These are phyloP conservation scores for Dryomyza anilis DNA, from an alignment of 2,888 invertebrate species.

Conservation along the genomic window DNA sequence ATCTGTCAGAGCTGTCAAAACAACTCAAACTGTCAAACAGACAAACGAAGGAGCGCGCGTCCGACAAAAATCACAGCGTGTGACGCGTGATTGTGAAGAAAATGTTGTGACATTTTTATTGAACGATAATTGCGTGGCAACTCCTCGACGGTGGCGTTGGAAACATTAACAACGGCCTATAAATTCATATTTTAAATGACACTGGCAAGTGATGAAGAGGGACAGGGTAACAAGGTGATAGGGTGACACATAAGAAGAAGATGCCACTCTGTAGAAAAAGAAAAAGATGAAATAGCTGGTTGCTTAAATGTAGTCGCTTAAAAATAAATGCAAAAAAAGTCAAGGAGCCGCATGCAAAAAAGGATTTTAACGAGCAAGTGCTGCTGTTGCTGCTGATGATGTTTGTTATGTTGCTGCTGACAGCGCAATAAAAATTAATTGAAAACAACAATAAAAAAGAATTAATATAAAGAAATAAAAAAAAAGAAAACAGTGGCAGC, in stretches of 20 bases:
- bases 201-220: background rate
- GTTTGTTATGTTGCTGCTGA: constrained; percentile 41
- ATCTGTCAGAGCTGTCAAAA: too few species aligned
- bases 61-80: background rate
- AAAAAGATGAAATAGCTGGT: too few species aligned
- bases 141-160: background rate
- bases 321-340: too few species aligned
- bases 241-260: background rate
- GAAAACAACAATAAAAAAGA: constrained; percentile 38
- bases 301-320: too few species aligned
- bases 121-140: constrained; percentile 33
- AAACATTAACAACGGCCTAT: constrained; percentile 10
- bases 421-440: constrained; percentile 55
- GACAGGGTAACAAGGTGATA: background rate
- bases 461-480: too few species aligned
- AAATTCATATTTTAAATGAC: constrained; percentile 30
- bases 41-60: too few species aligned
- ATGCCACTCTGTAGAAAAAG: background rate
- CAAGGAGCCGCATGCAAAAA: background rate
- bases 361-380: background rate
- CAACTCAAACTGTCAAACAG: background rate
- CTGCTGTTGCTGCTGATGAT: too few species aligned
- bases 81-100: constrained; percentile 8
- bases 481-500: constrained; percentile 34
- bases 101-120: constrained; percentile 51